Percentiles rank a stretch among this genome's conserved stretches.
Conservation (phyloP, 92 coral and sea anemone genomes). For the Phenganax stokvisi region DNA sequence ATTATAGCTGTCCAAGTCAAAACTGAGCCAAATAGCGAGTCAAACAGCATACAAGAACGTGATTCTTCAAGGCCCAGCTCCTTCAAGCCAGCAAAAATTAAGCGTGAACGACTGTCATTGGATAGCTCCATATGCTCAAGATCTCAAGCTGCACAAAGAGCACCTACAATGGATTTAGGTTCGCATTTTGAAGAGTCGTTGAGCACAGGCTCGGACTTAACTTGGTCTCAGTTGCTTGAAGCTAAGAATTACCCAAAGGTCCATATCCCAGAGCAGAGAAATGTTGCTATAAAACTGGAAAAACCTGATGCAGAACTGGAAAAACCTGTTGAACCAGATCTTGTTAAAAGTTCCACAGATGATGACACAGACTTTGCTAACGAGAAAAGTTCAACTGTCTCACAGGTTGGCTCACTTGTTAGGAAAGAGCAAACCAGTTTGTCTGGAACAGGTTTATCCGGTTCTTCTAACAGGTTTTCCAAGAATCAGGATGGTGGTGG, state of each 20-base stretch:
- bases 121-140: background rate
- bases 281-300: background rate
- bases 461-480: constrained; percentile 13
- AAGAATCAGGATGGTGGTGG: constrained; percentile 4
- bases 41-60: background rate
- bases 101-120: background rate
- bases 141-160: background rate
- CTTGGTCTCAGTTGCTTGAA: constrained; percentile 33
- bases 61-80: background rate
- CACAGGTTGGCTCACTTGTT: background rate
- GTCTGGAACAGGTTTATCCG: background rate
- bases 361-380: background rate
- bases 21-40: constrained; percentile 1
- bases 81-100: constrained; percentile 7
- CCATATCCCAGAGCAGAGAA: background rate
- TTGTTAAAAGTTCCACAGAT: background rate
- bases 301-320: constrained; percentile 1
- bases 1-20: constrained; percentile 5
- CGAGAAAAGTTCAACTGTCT: background rate
- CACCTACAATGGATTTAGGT: constrained; percentile 19
- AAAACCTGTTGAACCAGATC: background rate
- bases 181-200: constrained; percentile 27
- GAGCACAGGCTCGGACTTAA: constrained; percentile 6
- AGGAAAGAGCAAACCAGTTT: background rate
- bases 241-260: constrained; percentile 21